Evolutionary conservation across 1,140 invertebrate genomes (phyloP), one percentile per base, ranked within the genome.

Genomic region (Lineus longissimus): DNA sequence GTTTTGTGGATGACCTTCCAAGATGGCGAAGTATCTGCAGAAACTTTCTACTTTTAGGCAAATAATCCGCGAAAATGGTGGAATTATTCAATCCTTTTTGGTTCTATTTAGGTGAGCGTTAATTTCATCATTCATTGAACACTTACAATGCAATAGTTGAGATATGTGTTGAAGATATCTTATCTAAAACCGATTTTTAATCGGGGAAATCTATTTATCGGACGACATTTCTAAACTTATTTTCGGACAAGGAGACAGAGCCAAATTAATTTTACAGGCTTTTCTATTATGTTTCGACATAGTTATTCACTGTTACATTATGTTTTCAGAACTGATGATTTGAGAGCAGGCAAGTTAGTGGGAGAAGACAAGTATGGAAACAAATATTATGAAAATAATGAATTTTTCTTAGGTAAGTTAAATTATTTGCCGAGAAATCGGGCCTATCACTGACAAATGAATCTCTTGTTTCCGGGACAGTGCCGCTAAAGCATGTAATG

Each of bases 281-380:
- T 36, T n/a, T n/a, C n/a, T n/a, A n/a, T n/a, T n/a, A n/a, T n/a
- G n/a, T n/a, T n/a, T n/a, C n/a, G n/a, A n/a, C n/a, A n/a, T n/a
- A n/a, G n/a, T n/a, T n/a, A n/a, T n/a, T n/a, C n/a, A n/a, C n/a
- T 15, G 15, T 7, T 7, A 36, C 33, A 36, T 36, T 15, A 4
- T 63, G 74, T 71, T 47, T 51, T n/a, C 56, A 82, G 94, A 76
- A 88, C 87, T 71, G 95, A 98, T 84, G 89, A 91, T 0, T 73
- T 96, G 23, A 97, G 95, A 84, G 84, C 86, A 45, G 95, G 95
- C 25, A 88, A 81, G 0, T 76, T 94, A 0, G 86, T 98, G n/a
- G 97, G 97, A n/a, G 87, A 86, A 63, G 97, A 99, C 80, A 90
- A 93, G 78, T 95, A 88, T 81, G 96, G 97, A 33, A 99, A 99